Evolutionary conservation across 1,140 invertebrate genomes (phyloP).

Genomic region (Phenacoccus solenopsis): DNA sequence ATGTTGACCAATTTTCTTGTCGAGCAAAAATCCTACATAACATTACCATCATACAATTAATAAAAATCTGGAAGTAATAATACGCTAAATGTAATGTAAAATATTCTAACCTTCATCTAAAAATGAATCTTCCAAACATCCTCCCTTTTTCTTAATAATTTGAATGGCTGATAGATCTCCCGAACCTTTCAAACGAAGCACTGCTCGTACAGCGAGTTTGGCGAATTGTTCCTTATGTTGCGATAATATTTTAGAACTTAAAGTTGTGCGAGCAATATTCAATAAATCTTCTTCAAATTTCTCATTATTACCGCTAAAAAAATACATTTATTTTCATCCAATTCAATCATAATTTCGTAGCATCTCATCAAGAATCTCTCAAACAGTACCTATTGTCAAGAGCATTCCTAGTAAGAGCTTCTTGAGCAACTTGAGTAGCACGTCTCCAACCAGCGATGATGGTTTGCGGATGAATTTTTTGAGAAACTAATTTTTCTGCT

Average conservation of each 20-base stretch:
- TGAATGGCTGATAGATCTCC: slow-evolving; percentile 94
- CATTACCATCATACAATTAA: background rate
- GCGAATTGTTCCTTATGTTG: slow-evolving; percentile 97
- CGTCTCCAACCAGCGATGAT: slow-evolving; percentile 91
- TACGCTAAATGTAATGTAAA: background rate
- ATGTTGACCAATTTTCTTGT: slow-evolving; percentile 87
- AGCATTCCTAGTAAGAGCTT: slow-evolving; percentile 64
- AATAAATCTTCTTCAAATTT: slow-evolving; percentile 79
- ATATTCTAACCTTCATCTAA: slow-evolving; percentile 68
- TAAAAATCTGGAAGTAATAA: background rate
- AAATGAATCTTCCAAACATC: slow-evolving; percentile 85
- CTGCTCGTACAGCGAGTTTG: slow-evolving; percentile 88
- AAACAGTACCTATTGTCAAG: slow-evolving; percentile 65
- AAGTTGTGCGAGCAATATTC: slow-evolving; percentile 93
- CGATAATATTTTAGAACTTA: slow-evolving; percentile 96
- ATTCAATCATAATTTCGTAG: background rate
- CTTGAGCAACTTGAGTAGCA: slow-evolving; percentile 67
- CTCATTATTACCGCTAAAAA: slow-evolving; percentile 42
- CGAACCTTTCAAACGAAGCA: slow-evolving; percentile 87
- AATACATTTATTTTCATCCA: background rate
- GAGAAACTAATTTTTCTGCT: slow-evolving; percentile 84
- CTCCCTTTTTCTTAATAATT: slow-evolving; percentile 93
- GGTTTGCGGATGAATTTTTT: slow-evolving; percentile 96
- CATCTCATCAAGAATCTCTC: slow-evolving; percentile 22
- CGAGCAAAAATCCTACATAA: slow-evolving; percentile 71